phyloP scores from a whole-genome alignment of 2,113 vertebrate species.

The Ptyas mucosa region DNA sequence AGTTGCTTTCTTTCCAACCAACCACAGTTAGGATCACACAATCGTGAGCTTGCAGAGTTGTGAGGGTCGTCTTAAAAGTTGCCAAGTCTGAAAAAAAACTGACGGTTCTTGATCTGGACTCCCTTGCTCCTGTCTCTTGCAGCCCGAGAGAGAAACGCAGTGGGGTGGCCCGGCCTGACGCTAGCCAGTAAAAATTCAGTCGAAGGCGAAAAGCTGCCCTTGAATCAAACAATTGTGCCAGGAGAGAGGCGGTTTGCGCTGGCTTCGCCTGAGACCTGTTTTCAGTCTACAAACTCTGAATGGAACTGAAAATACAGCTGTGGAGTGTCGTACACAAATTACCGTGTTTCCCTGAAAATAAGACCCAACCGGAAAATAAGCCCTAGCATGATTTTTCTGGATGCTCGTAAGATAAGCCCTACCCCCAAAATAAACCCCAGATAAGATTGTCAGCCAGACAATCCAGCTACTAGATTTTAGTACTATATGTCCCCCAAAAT shows the following conservation, averaged over 20 bases:
- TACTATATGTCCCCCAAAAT: too few relatives aligned
- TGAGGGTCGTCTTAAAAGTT: not conserved
- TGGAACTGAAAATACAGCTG: not conserved
- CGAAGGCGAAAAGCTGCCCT: not conserved
- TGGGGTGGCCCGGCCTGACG: not conserved
- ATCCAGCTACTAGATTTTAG: too few relatives aligned
- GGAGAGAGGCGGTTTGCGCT: not conserved
- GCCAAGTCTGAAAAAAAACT: not conserved
- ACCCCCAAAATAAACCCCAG: too few relatives aligned
- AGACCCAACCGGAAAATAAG: too few relatives aligned
- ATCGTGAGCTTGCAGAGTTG: not conserved
- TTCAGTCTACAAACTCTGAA: not conserved
- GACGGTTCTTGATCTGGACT: fast-evolving
- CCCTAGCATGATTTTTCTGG: too few relatives aligned
- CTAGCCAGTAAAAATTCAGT: not conserved
- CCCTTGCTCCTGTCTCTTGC: not conserved
- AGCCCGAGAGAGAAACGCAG: not conserved
- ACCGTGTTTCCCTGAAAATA: too few relatives aligned
- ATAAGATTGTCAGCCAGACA: too few relatives aligned
- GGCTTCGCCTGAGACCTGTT: not conserved
- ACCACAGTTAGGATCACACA: not conserved
- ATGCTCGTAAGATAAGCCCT: too few relatives aligned
- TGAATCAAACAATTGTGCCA: not conserved
- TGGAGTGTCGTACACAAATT: not conserved
- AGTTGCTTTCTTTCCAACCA: not conserved